These are phyloP conservation scores for Hipparchia semele DNA, from an alignment of 2,888 invertebrate species.

Conservation along the genomic window DNA sequence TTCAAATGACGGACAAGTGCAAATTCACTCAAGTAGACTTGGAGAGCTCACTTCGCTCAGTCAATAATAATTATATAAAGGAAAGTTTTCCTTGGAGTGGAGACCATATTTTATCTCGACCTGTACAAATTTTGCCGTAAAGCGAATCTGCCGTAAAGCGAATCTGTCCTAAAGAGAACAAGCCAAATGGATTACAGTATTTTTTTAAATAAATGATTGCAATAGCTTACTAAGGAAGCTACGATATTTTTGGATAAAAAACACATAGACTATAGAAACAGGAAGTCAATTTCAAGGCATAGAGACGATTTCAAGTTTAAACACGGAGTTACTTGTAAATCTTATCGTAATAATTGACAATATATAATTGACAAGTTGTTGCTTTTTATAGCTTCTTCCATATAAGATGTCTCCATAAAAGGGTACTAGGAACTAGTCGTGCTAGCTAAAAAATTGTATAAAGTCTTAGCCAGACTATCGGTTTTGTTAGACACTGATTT, in stretches of 20 bases:
- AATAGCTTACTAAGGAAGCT: too few relatives aligned
- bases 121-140: too few relatives aligned
- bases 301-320: background rate
- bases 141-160: too few relatives aligned
- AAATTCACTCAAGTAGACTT: too few relatives aligned
- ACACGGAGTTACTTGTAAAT: constrained; percentile 9
- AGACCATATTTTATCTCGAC: too few relatives aligned
- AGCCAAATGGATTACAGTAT: too few relatives aligned
- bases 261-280: background rate
- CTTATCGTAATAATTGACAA: constrained; percentile 25
- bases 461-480: background rate
- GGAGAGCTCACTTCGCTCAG: too few relatives aligned
- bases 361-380: constrained; percentile 23
- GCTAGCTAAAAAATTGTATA: constrained; percentile 14
- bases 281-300: background rate
- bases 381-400: constrained; percentile 8
- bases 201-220: too few relatives aligned
- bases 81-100: too few relatives aligned
- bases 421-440: constrained; percentile 10
- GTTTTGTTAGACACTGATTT: background rate
- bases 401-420: constrained; percentile 20
- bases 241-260: background rate
- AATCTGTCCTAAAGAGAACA: too few relatives aligned
- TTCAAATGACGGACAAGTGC: too few relatives aligned
- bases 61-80: too few relatives aligned